phyloP scores from a whole-genome alignment of 2,113 vertebrate species.

The human region GRCh38 chr9:27484001-27484500 shows the following conservation, averaged over 20 bases:
- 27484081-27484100: background rate
- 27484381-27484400: background rate
- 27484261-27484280: background rate
- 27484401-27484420: background rate
- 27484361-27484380: background rate
- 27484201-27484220: background rate
- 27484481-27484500: background rate
- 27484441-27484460: background rate
- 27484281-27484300: background rate
- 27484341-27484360: background rate
- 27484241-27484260: background rate
- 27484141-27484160: background rate
- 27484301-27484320: background rate
- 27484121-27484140: background rate
- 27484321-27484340: background rate
- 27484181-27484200: background rate
- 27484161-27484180: background rate
- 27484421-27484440: conserved; percentile 34
- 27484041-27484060: background rate
- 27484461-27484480: background rate
- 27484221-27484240: background rate
- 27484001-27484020: background rate
- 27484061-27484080: background rate
- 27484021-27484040: background rate
- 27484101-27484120: background rate